Conservation (phyloP, 2,113 vertebrate genomes). For the Brienomyrus brachyistius region DNA sequence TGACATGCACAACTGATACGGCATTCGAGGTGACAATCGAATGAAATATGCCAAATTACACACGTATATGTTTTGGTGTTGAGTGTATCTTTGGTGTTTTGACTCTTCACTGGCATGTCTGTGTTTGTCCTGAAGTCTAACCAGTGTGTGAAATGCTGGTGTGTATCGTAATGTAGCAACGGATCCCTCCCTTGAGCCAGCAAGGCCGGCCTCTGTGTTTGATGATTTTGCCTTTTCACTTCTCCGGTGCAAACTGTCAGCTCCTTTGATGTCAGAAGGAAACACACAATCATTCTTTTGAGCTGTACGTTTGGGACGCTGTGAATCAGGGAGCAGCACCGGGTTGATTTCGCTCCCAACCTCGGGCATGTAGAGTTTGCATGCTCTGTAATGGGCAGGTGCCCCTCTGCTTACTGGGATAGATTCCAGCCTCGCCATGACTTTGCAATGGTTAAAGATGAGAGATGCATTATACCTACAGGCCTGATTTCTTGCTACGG, state of each 20-base stretch:
- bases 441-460: not conserved
- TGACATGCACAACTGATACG: not conserved
- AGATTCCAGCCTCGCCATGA: not conserved
- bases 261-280: not conserved
- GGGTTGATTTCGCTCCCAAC: not conserved
- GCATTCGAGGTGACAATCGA: not conserved
- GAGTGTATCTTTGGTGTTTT: not conserved
- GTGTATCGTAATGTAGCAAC: not conserved
- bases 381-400: not conserved
- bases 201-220: not conserved
- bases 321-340: not conserved
- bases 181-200: not conserved
- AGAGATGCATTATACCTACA: not conserved
- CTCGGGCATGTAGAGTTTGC: not conserved
- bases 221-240: not conserved
- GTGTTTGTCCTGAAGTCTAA: not conserved
- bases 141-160: not conserved
- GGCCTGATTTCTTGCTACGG: not conserved
- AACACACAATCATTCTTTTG: not conserved
- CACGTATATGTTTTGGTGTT: not conserved
- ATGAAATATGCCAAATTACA: not conserved
- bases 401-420: not conserved
- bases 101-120: not conserved
- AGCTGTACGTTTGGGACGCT: not conserved
- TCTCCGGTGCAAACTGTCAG: not conserved